These are phyloP conservation scores for Kuschelorhynchus macadamiae DNA, from an alignment of 2,888 invertebrate genomes.

Conservation along the genomic window DNA sequence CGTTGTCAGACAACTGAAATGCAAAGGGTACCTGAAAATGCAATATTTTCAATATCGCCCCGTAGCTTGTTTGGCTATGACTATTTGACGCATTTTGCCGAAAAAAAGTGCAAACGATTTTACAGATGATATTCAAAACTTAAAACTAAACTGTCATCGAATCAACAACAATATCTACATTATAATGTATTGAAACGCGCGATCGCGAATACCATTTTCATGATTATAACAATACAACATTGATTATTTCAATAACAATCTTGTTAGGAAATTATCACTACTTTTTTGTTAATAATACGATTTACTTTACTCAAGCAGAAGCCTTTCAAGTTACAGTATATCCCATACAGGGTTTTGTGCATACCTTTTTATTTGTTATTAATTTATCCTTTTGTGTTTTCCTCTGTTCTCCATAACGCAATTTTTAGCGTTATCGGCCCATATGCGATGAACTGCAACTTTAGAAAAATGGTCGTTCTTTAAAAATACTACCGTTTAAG, in stretches of 20 bases:
- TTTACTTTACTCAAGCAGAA: conserved; percentile 64
- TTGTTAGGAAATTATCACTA: conserved; percentile 67
- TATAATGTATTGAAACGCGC: conserved; percentile 64
- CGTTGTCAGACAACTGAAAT: no score
- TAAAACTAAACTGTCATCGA: conserved; percentile 56
- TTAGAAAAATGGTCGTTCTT: conserved; percentile 19
- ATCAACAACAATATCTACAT: conserved; percentile 67
- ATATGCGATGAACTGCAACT: conserved; percentile 22
- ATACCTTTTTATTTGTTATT: conserved; percentile 7
- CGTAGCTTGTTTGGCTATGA: no score
- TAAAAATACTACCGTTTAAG: conserved; percentile 16
- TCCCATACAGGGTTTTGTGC: conserved; percentile 13
- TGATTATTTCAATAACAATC: conserved; percentile 76
- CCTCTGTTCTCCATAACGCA: no score
- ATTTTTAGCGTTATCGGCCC: no score
- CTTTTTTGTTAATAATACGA: conserved; percentile 55
- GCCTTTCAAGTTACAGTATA: conserved; percentile 48
- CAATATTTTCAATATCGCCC: no score
- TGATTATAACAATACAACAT: conserved; percentile 76
- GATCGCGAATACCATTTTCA: conserved; percentile 69
- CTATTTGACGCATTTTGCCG: no score
- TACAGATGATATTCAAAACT: conserved; percentile 8
- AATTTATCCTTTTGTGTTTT: background rate
- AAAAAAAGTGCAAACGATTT: no score
- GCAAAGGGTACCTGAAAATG: no score